Base-by-base conservation (phyloP, 1,140 invertebrate genomes). In the Monochamus saltuarius region DNA sequence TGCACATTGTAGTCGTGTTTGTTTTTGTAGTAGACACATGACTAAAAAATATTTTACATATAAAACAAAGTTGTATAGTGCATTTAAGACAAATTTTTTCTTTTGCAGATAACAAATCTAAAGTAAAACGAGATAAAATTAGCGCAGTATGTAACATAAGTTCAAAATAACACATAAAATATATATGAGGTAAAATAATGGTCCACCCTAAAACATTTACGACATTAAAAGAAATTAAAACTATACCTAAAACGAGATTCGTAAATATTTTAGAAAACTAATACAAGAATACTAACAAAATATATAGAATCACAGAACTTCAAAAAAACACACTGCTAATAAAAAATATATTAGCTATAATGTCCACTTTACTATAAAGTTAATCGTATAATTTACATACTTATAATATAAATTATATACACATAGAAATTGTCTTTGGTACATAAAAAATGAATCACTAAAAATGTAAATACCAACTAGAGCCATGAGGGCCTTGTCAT, bases 401-500 rank as follows among this genome's bases (percentile, higher is more conserved):
- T 45, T 19, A 11, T 19, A 13, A 35, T 35, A 45, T 17, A 29
- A 35, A 42, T 19, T 42, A 35, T 43, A 14, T 56, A 51, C 29
- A 59, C 37, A 61, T 46, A 59, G 56, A 50, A 62, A 67, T 49
- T 59, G 64, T 68, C 66, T 68, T 68, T 68, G 66, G 66, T 58
- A 68, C 54, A 55, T 36, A 16, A 52, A 57, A 53, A 64, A 61
- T 29, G 6, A 29, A 29, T 29, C 22, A 58, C 51, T 47, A 57
- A 50, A 43, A 65, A 22, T 29, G 49, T 4, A 49, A 61, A 34
- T 11, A 19, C 42, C 16, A 13, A 61, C 52, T 74, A 74, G 16
- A 75, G 64, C 73, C 73, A 75, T 9, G 73, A 64, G 0, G 70
- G 71, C 43, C 73, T 63, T 11, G 83, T 84, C 63, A 85, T 83